These are phyloP conservation scores for Cygnus atratus DNA, from an alignment of 2,113 vertebrate species.

Conservation along the genomic window DNA sequence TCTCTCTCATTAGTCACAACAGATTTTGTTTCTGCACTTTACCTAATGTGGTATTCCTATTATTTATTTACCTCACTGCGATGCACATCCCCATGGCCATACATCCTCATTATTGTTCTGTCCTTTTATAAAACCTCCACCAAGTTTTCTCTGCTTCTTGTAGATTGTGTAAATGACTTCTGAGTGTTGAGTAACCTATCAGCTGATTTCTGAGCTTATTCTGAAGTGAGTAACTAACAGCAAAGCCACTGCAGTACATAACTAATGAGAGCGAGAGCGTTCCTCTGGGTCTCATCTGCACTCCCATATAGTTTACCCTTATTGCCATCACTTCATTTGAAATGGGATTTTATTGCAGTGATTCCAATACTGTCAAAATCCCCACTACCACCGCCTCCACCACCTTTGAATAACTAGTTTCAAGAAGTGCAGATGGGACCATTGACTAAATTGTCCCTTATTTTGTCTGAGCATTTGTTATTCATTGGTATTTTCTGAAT, in stretches of 20 bases:
- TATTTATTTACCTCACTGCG: constrained; percentile 30
- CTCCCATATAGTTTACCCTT: neutral
- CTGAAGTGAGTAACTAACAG: neutral
- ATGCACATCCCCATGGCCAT: neutral
- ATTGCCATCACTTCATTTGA: neutral
- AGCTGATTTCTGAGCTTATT: constrained; percentile 1
- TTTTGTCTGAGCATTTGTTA: constrained; percentile 34
- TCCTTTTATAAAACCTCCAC: neutral
- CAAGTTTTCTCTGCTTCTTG: neutral
- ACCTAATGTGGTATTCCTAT: neutral
- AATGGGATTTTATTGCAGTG: constrained; percentile 16
- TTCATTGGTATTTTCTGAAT: constrained; percentile 46
- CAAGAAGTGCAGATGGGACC: neutral
- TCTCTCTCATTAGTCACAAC: neutral
- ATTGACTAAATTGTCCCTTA: constrained; percentile 8
- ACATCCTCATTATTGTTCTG: constrained; percentile 24
- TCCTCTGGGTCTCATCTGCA: constrained; percentile 19
- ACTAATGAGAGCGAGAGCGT: neutral
- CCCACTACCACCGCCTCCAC: accelerated
- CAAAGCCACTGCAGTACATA: neutral
- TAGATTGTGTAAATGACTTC: neutral
- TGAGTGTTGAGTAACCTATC: neutral
- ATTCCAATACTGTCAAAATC: neutral
- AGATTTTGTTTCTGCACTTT: neutral
- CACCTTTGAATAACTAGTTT: neutral